Evolutionary conservation across 2,797 vertebrate genomes (phyloP).

Genomic region (Pygocentrus nattereri): DNA sequence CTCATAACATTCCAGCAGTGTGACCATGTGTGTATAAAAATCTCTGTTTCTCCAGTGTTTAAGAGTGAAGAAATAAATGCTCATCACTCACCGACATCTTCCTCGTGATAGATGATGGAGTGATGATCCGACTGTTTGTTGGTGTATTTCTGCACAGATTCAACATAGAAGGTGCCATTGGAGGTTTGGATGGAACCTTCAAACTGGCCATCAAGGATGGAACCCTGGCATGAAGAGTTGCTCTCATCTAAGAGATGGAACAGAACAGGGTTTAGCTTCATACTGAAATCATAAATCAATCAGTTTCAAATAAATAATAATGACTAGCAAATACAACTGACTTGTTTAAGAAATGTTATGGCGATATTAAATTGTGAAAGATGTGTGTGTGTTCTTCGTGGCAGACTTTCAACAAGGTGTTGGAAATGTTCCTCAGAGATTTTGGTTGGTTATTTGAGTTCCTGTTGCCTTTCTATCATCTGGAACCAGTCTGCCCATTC

Average conservation of each 20-base stretch:
- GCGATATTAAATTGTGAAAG: too few relatives aligned
- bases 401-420: too few relatives aligned
- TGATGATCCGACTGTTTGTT: slow-evolving; percentile 67
- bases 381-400: too few relatives aligned
- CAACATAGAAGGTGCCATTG: slow-evolving; percentile 82
- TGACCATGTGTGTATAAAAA: too few relatives aligned
- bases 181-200: slow-evolving; percentile 81
- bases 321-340: too few relatives aligned
- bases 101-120: slow-evolving; percentile 85
- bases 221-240: slow-evolving; percentile 80
- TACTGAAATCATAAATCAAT: not conserved
- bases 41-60: not conserved
- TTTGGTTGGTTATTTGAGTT: too few relatives aligned
- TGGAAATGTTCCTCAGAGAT: too few relatives aligned
- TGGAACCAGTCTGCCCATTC: too few relatives aligned
- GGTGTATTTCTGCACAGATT: slow-evolving; percentile 70
- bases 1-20: too few relatives aligned
- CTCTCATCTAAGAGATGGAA: slow-evolving; percentile 71
- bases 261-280: not conserved
- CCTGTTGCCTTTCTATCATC: too few relatives aligned
- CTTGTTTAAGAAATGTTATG: too few relatives aligned
- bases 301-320: too few relatives aligned
- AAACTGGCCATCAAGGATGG: slow-evolving; percentile 81
- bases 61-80: slow-evolving; percentile 36
- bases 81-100: slow-evolving; percentile 85